Base-by-base conservation (phyloP, 1,140 invertebrate genomes). In the Lysiphlebus fabarum region DNA sequence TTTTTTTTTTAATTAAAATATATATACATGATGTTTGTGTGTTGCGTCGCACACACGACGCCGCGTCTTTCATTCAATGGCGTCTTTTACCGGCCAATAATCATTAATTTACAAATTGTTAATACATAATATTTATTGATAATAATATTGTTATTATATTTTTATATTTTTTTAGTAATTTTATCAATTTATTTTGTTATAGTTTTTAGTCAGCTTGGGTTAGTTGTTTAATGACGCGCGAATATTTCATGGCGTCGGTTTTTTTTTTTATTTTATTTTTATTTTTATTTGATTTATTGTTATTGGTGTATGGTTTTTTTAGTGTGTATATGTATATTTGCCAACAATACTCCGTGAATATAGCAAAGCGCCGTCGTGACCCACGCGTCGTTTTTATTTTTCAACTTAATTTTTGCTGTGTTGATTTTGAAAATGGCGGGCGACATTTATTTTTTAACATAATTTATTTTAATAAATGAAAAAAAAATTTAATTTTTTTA, bases 1-100 rank as follows among this genome's bases (percentile, higher is more conserved):
- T 60, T 49, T 55, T 59, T 26, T 11, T 50, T 37, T 33, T 17
- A 14, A 10, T 17, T 34, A 6, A 5, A 51, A 51, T 5, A 11
- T 5, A 12, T 37, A 34, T 56, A 53, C 45, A 47, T 45, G 53
- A 47, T 53, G 12, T 54, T 11, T 45, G 53, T 45, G 49, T 43
- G 53, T 53, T 60, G 58, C 49, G 58, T 54, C 58, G 57, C 57
- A 58, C 57, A 53, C 47, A 47, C 51, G 53, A 55, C 58, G 53
- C 58, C 58, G 58, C 58, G 58, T 60, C 58, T 45, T 37, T 34
- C 9, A 34, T 36, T 54, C 48, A 60, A 60, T 60, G 58, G 58
- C 58, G 58, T 60, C 58, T 55, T 36, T 37, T 40, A 42, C 53
- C 58, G 53, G 57, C 43, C 26, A 51, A 38, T 51, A 38, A 17